Percentiles rank a stretch among this genome's conserved stretches.
phyloP scores from a whole-genome alignment of 1,140 invertebrate genomes.

The Pseudomyrmex gracilis region DNA sequence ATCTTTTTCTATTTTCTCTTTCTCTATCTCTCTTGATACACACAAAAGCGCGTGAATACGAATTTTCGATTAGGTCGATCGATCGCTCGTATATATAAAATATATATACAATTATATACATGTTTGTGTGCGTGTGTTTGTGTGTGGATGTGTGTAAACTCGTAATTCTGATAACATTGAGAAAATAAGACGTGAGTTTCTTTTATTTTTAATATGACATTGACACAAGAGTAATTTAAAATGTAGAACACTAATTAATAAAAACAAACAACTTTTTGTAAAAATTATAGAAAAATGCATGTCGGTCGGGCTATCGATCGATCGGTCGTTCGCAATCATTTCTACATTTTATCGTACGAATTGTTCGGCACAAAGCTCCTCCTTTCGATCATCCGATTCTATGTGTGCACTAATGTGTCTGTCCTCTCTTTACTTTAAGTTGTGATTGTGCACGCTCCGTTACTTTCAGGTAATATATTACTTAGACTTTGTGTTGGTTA shows the following conservation, averaged over 20 bases:
- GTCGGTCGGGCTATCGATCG: constrained; percentile 53
- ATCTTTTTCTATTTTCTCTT: constrained; percentile 43
- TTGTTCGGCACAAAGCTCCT: constrained; percentile 64
- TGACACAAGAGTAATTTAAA: not conserved
- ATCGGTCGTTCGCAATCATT: constrained; percentile 42
- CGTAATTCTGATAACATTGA: not conserved
- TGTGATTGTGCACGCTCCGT: constrained; percentile 25
- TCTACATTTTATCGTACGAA: constrained; percentile 36
- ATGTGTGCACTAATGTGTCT: constrained; percentile 39
- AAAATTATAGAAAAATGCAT: not conserved
- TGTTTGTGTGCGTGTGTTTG: no score
- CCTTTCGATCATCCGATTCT: constrained; percentile 46
- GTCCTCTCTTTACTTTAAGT: constrained; percentile 11
- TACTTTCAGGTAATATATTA: constrained; percentile 25
- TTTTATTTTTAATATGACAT: constrained; percentile 13
- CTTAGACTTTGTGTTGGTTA: constrained; percentile 24
- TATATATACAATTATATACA: not conserved
- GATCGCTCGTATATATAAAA: constrained; percentile 32
- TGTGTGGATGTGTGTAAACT: no score
- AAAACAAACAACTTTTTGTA: not conserved
- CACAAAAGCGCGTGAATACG: constrained; percentile 30
- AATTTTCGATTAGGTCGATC: constrained; percentile 47
- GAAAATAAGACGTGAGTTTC: not conserved
- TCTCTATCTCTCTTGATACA: constrained; percentile 48
- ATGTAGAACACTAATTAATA: not conserved